Conservation (phyloP, 2,888 invertebrate genomes). For the Brassicogethes aeneus region DNA sequence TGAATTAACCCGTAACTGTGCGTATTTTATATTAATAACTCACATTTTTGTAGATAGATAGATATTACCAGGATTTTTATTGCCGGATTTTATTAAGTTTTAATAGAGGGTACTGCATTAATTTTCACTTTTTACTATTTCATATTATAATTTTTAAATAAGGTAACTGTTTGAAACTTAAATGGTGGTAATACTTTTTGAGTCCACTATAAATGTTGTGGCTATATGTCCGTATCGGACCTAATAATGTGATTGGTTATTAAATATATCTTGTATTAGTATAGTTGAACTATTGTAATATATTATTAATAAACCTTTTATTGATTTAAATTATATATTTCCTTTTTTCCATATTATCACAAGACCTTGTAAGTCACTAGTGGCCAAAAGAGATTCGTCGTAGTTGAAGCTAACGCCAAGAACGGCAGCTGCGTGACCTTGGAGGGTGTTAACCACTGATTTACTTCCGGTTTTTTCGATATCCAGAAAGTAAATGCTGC, state of each 20-base stretch:
- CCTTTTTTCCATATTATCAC: conserved; percentile 65
- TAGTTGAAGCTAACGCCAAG: conserved; percentile 80
- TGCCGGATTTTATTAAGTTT: too few relatives aligned
- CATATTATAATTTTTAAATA: too few relatives aligned
- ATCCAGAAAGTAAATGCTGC: conserved; percentile 69
- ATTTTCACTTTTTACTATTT: conserved; percentile 10
- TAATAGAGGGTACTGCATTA: too few relatives aligned
- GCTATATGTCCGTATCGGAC: conserved; percentile 34
- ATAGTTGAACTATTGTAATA: conserved; percentile 21
- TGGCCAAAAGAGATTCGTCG: conserved; percentile 77
- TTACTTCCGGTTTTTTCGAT: conserved; percentile 51
- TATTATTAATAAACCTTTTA: conserved; percentile 22
- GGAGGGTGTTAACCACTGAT: conserved; percentile 50
- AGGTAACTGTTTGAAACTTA: too few relatives aligned
- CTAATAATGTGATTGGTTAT: conserved; percentile 29
- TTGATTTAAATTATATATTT: conserved; percentile 5
- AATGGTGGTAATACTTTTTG: not conserved
- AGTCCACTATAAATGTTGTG: conserved; percentile 19
- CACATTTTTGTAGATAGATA: too few relatives aligned
- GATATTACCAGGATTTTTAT: too few relatives aligned
- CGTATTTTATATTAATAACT: too few relatives aligned
- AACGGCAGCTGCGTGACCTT: conserved; percentile 74
- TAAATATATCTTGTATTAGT: conserved; percentile 29
- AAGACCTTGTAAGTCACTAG: conserved; percentile 72
- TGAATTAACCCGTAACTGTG: too few relatives aligned